Evolutionary conservation across 2,888 invertebrate genomes (phyloP), one percentile per base, ranked within the genome.

Genomic region (Archaeoteleia sp.): DNA sequence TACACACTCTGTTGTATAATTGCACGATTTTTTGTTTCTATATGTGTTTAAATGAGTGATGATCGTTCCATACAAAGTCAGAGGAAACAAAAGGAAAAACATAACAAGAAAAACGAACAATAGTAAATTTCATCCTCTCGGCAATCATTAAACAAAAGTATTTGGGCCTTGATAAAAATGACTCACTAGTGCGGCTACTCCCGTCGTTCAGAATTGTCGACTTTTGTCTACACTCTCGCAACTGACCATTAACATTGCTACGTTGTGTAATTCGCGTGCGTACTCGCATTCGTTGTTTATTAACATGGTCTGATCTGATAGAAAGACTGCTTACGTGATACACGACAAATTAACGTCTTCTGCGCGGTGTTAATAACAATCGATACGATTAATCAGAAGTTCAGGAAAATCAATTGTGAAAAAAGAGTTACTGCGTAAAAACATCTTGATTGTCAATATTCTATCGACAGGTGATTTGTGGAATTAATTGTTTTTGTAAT

Each of bases 111-210:
- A 58, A 49, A 29, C 20, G 48, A 58, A 60, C 60, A 60, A 60
- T 58, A 8, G 60, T 20, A 25, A 60, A 37, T 60, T 27, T 51
- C 35, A 60, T 51, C 43, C 51, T 51, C 49, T 14, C 23, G 25
- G 35, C 37, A 60, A 60, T 51, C 51, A 48, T n/a, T 43, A 20
- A 20, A 43, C 49, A 49, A 49, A 42, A 60, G 37, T 60, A 49
- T 51, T 34, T 20, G 60, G 43, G 51, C 51, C 60, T 60, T 60
- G 51, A 60, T 51, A 20, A 60, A n/a, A 43, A 29, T 61, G 61
- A 62, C 53, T 62, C 62, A 62, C 12, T 62, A 23, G 37, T 45
- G 30, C 23, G 29, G 25, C n/a, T 4, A 10, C 23, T 13, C 14
- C 42, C 4, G 25, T 23, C 14, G 27, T 35, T 34, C 35, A 42